phyloP scores from a whole-genome alignment of 2,888 invertebrate genomes.

The Orthonevra nobilis region DNA sequence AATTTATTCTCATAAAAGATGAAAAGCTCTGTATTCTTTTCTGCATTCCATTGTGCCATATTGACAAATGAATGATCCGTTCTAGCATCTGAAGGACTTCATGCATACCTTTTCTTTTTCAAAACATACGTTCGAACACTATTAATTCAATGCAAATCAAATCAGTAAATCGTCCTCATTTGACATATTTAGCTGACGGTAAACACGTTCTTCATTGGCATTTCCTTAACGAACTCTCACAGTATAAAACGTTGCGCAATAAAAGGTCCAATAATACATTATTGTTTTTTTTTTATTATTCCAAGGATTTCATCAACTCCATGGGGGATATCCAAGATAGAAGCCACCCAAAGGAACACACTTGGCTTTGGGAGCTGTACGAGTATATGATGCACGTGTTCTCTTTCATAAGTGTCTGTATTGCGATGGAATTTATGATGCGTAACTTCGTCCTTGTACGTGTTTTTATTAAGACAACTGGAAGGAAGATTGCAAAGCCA shows the following conservation, averaged over 20 bases:
- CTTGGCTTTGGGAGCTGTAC: slow-evolving; percentile 48
- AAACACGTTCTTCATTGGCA: slow-evolving; percentile 58
- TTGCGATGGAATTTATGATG: slow-evolving; percentile 5
- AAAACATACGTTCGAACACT: too few relatives aligned
- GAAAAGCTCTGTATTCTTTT: too few relatives aligned
- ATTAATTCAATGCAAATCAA: neutral
- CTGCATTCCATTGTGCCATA: too few relatives aligned
- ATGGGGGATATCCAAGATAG: neutral
- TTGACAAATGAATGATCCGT: too few relatives aligned
- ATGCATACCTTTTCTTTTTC: too few relatives aligned
- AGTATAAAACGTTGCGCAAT: slow-evolving; percentile 53
- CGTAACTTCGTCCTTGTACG: slow-evolving; percentile 39
- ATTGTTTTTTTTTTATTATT: slow-evolving; percentile 15
- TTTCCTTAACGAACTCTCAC: slow-evolving; percentile 43
- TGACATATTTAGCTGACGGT: neutral
- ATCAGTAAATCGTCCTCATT: neutral
- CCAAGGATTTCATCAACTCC: neutral
- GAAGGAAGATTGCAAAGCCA: too few relatives aligned
- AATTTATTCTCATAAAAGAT: too few relatives aligned
- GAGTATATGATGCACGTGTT: slow-evolving; percentile 60
- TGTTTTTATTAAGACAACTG: slow-evolving; percentile 39
- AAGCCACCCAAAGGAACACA: slow-evolving; percentile 8
- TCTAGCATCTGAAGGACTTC: too few relatives aligned
- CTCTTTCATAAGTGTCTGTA: slow-evolving; percentile 11
- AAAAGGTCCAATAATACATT: slow-evolving; percentile 51